Evolutionary conservation across 2,113 vertebrate species (phyloP).

Genomic region (Rhabdomys dilectus): DNA sequence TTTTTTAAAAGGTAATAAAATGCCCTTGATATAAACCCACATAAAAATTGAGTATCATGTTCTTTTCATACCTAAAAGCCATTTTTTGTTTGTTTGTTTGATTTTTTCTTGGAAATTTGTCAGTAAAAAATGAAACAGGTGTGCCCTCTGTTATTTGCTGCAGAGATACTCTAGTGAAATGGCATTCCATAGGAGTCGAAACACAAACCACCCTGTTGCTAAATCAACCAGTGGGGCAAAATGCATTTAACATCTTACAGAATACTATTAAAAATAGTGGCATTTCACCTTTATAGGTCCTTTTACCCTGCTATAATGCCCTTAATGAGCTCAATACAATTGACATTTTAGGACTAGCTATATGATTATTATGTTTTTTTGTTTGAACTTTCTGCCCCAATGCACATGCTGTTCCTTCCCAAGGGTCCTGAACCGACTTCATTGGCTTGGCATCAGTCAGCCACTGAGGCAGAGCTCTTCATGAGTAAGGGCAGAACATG

Average conservation of each 20-base stretch:
- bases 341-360: not conserved
- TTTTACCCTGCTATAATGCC: not conserved
- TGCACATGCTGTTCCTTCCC: not conserved
- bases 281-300: not conserved
- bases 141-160: not conserved
- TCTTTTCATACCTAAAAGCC: constrained; percentile 31
- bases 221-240: not conserved
- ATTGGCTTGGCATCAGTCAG: not conserved
- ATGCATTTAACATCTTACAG: not conserved
- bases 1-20: constrained; percentile 37
- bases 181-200: not conserved
- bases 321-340: not conserved
- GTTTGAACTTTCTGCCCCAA: not conserved
- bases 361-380: not conserved
- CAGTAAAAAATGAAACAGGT: not conserved
- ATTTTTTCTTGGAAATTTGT: constrained; percentile 27
- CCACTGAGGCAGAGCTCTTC: not conserved
- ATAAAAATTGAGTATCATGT: constrained; percentile 47
- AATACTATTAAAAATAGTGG: not conserved
- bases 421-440: not conserved
- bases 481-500: not conserved
- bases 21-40: constrained; percentile 29
- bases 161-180: not conserved
- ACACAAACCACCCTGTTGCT: not conserved
- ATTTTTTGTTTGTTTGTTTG: constrained; percentile 27